phyloP scores from a whole-genome alignment of 2,888 invertebrate species.

The Pterostichus niger region DNA sequence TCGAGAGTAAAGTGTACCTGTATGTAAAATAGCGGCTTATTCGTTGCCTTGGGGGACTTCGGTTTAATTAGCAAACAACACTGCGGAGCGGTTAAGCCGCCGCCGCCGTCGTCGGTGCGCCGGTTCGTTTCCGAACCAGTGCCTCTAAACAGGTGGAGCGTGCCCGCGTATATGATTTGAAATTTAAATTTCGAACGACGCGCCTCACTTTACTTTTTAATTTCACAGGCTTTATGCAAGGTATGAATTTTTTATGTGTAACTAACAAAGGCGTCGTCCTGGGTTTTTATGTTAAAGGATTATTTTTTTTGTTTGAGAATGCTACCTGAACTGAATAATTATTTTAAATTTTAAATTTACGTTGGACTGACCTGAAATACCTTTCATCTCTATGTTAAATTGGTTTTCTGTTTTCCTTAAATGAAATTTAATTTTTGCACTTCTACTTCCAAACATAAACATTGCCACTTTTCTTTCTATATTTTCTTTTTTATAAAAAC shows the following conservation, averaged over 20 bases:
- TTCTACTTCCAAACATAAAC: background rate
- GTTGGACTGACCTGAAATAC: conserved; percentile 29
- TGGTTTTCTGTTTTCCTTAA: conserved; percentile 43
- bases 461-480: too few species aligned
- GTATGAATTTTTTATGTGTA: conserved; percentile 54
- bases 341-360: conserved; percentile 47
- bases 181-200: conserved; percentile 44
- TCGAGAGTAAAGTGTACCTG: conserved; percentile 50
- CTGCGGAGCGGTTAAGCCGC: conserved; percentile 55
- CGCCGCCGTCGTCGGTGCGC: background rate
- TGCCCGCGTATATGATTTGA: conserved; percentile 29
- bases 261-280: conserved; percentile 39
- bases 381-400: conserved; percentile 27
- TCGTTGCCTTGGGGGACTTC: conserved; percentile 52
- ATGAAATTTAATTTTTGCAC: conserved; percentile 26
- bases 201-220: conserved; percentile 42
- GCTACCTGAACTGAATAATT: conserved; percentile 51
- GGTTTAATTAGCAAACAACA: conserved; percentile 65
- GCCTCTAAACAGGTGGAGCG: conserved; percentile 16
- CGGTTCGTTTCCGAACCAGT: conserved; percentile 52
- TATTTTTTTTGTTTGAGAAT: conserved; percentile 38
- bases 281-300: conserved; percentile 43
- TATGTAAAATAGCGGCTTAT: conserved; percentile 63
- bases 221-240: conserved; percentile 35
- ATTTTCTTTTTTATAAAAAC: too few species aligned